Conservation (phyloP, 2,113 vertebrate genomes). For the Rutilus rutilus region DNA sequence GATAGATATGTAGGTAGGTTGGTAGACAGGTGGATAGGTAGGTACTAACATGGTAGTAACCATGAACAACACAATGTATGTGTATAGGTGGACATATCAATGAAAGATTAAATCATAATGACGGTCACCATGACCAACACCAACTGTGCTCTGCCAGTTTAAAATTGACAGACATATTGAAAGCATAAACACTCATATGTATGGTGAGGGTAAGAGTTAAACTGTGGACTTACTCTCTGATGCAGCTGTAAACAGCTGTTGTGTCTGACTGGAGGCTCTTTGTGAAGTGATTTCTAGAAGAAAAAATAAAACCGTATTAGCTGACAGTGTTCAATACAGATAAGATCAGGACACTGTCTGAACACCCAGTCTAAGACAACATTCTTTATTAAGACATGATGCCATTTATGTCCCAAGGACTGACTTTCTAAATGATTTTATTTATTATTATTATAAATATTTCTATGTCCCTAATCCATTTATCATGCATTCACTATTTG, state of each 20-base stretch:
- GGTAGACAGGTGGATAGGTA: too few species aligned
- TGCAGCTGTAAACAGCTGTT: constrained; percentile 83
- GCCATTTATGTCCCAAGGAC: constrained; percentile 17
- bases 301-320: constrained; percentile 62
- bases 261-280: constrained; percentile 77
- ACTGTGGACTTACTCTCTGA: constrained; percentile 77
- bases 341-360: constrained; percentile 7
- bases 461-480: not conserved
- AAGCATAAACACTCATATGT: constrained; percentile 27
- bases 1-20: too few species aligned
- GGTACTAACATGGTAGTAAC: not conserved
- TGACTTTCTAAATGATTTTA: not conserved
- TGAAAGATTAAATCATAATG: not conserved
- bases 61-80: not conserved
- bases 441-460: not conserved
- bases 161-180: not conserved
- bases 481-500: too few species aligned
- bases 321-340: constrained; percentile 43
- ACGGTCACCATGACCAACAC: not conserved
- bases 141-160: not conserved
- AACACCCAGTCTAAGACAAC: not conserved
- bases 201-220: constrained; percentile 29
- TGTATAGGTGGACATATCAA: not conserved
- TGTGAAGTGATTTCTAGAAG: constrained; percentile 77
- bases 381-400: not conserved